Base-by-base conservation (phyloP, 2,797 vertebrate genomes). In the Labeo calbasu region DNA sequence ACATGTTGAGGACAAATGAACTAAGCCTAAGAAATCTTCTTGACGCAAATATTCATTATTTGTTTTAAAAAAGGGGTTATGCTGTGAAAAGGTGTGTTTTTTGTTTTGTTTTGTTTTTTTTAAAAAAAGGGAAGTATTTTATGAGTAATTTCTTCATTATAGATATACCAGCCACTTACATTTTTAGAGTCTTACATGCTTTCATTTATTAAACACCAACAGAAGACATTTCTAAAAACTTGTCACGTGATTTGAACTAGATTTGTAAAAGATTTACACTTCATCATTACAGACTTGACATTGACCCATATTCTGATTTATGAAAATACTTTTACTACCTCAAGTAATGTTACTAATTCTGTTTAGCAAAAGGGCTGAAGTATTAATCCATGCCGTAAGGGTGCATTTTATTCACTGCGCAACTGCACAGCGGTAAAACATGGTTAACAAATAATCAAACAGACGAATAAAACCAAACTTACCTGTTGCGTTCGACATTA, bases 401-500 rank as follows among this genome's bases (percentile, higher is more conserved):
- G 5, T 25, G 10, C 13, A 51, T 57, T 76, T 36, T 55, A 69
- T 55, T 19, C 15, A 43, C 28, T 63, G 77, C 55, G 43, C 43
- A 59, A 50, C 4, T 48, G 23, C 21, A 63, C 17, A 9, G 28
- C 3, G 5, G 11, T 2, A 43, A 19, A 65, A 36, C 55, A 68
- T 11, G 19, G 13, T 5, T 19, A 25, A 66, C 5, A 86, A 76
- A 79, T 13, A 4, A 65, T 14, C 82, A 72, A 57, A 9, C 6
- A 19, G 36, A 51, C 3, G 12, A 77, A 53, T 3, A 5, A 59
- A 82, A 23, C 11, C 28, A 70, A 69, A 87, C 84, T 12, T 81
- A 87, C 87, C 87, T 79, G 72, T 2, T 11, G 82, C 25, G 23
- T 28, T 65, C 72, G 86, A 65, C 88, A 88, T 89, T 40, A 25